These are phyloP conservation scores for Apis cerana DNA, from an alignment of 1,140 invertebrate species.

Conservation along the genomic window DNA sequence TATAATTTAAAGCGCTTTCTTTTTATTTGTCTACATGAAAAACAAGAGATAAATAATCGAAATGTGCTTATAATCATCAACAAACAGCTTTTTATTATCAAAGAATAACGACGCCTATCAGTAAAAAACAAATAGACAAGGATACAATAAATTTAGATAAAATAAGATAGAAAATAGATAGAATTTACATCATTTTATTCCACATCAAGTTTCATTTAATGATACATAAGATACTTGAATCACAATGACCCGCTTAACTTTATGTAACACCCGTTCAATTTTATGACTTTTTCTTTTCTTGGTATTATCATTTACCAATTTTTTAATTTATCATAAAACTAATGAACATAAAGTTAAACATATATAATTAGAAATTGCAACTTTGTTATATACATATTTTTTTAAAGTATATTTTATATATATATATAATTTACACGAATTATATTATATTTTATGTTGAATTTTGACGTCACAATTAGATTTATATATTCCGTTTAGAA, in stretches of 20 bases:
- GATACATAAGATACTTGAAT: constrained; percentile 16
- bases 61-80: not conserved
- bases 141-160: not conserved
- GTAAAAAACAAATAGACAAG: not conserved
- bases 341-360: not conserved
- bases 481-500: constrained; percentile 10
- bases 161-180: too few species aligned
- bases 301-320: not conserved
- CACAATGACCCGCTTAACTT: not conserved
- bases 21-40: not conserved
- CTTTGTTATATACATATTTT: not conserved
- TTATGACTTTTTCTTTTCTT: not conserved
- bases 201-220: constrained; percentile 2
- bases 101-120: not conserved
- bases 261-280: not conserved
- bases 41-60: constrained; percentile 15
- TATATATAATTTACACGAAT: not conserved
- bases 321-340: not conserved
- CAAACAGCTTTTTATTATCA: constrained; percentile 25
- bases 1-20: not conserved
- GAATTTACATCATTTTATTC: constrained; percentile 22
- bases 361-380: not conserved
- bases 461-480: not conserved
- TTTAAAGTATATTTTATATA: not conserved
- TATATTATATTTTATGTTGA: not conserved